Evolutionary conservation across 2,888 invertebrate genomes (phyloP), one percentile per base, ranked within the genome.

Genomic region (Loripinus fragilis): DNA sequence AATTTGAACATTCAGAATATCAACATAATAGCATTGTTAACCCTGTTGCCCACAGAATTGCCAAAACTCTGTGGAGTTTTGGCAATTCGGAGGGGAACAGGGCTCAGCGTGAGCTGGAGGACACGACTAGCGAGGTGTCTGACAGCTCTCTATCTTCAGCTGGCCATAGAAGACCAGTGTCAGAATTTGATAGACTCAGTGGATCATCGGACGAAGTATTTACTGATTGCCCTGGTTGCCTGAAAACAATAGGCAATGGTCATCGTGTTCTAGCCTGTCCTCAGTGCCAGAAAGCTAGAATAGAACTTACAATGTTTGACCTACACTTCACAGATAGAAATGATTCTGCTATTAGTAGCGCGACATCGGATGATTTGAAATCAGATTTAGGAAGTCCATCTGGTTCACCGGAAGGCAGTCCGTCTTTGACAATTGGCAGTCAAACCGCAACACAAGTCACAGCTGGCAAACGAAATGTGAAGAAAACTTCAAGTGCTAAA

Each of bases 301-400:
- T 78, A 33, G 33, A 48, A 20, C 68, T 78, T 0, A 38, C 72
- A 20, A 38, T 42, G 5, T 74, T 65, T 41, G 75, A 76, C 41
- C 55, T 75, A 38, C 68, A 73, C 64, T 30, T 30, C 8, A 33
- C 55, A 41, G 68, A 73, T 2, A 71, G 78, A 30, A 74, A 70
- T 68, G 84, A 81, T 66, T 81, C 81, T 8, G 81, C 81, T 15
- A 76, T 80, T 45, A 75, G 74, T 50, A 81, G 81, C 55, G 74
- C 77, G 42, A 78, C 77, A 35, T 84, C 84, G 20, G 78, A 81
- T 71, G 83, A 79, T n/a, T 77, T 76, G 5, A 70, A 77, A 25
- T 52, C 42, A 8, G 48, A 38, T 20, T 20, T 55, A 10, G 67
- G 68, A 23, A 55, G 50, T 20, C 71, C 70, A 23, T 65, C 67